Evolutionary conservation across 2,888 invertebrate genomes (phyloP).

Genomic region (Aromia moschata): DNA sequence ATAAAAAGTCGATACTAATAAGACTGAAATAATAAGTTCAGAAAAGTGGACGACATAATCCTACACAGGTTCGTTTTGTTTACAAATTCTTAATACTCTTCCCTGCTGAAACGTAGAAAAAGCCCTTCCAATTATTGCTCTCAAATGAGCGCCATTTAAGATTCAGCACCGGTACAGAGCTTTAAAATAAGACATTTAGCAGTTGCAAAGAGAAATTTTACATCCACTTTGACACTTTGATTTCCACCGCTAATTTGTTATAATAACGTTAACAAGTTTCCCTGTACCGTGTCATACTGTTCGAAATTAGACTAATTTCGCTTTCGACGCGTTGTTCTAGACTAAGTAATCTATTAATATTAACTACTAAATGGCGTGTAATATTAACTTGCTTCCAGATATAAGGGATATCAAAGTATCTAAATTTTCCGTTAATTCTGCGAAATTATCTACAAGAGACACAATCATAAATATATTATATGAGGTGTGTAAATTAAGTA

Average conservation of each 20-base stretch:
- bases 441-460: too few species aligned
- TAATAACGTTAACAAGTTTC: constrained; percentile 1
- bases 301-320: background rate
- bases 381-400: background rate
- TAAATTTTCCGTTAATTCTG: too few species aligned
- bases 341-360: background rate
- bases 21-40: too few species aligned
- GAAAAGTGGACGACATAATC: too few species aligned
- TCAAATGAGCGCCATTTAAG: background rate
- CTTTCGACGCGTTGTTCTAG: background rate
- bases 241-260: background rate
- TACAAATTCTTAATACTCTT: too few species aligned
- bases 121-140: too few species aligned
- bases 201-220: background rate
- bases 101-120: too few species aligned
- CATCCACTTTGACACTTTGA: background rate
- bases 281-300: background rate
- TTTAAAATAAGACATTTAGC: background rate
- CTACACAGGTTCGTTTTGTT: too few species aligned
- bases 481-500: background rate
- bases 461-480: background rate
- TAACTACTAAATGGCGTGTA: background rate
- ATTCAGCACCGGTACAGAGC: background rate
- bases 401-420: background rate
- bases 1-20: too few species aligned